These are phyloP conservation scores for Callipepla squamata DNA, from an alignment of 2,113 vertebrate genomes.

Conservation along the genomic window DNA sequence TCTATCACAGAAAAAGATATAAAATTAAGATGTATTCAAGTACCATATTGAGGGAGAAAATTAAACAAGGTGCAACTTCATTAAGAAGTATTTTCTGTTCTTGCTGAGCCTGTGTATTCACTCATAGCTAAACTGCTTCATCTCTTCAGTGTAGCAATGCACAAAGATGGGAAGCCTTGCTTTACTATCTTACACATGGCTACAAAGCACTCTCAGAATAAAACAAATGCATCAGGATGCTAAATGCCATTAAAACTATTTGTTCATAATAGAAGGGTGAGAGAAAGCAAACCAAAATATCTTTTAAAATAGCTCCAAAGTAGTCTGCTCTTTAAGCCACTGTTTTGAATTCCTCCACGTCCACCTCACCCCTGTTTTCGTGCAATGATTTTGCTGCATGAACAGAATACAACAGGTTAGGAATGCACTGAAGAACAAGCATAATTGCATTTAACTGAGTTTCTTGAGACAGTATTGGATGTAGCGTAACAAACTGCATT, in stretches of 20 bases:
- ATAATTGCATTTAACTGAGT: background rate
- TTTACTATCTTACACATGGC: background rate
- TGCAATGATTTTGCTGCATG: background rate
- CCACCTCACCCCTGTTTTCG: background rate
- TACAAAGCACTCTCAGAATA: background rate
- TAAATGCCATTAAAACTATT: background rate
- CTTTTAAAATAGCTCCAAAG: background rate
- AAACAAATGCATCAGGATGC: background rate
- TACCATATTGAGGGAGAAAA: background rate
- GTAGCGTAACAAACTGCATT: background rate
- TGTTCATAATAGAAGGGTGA: background rate
- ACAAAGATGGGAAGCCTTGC: background rate
- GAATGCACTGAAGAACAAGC: background rate
- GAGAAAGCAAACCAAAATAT: background rate
- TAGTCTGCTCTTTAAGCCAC: background rate
- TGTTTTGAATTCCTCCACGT: background rate
- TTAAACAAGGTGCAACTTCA: background rate
- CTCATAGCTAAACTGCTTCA: rapidly evolving
- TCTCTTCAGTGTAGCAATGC: background rate
- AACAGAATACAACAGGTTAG: background rate
- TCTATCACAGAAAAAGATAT: rapidly evolving
- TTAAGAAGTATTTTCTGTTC: background rate
- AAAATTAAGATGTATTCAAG: background rate
- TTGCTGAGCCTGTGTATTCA: background rate
- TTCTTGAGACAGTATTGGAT: background rate